phyloP scores from a whole-genome alignment of 2,888 invertebrate genomes.

The Apamea epomidion region DNA sequence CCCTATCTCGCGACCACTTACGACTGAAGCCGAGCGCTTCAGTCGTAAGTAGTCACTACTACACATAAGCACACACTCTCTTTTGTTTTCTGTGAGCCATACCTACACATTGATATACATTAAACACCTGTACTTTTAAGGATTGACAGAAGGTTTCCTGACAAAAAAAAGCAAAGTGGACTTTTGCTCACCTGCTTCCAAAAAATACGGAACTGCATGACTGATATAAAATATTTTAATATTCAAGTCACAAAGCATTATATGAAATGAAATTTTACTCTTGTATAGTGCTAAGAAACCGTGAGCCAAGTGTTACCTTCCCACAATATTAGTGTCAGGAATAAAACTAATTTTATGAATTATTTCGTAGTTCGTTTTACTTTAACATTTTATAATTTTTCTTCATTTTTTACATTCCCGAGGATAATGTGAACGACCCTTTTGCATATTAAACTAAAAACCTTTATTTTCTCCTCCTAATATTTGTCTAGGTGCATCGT shows the following conservation, averaged over 20 bases:
- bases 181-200: background rate
- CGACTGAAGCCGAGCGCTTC: too few relatives aligned
- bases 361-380: slow-evolving; percentile 20
- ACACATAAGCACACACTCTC: too few relatives aligned
- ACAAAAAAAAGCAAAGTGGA: background rate
- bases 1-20: too few relatives aligned
- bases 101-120: background rate
- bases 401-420: background rate
- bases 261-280: slow-evolving; percentile 23
- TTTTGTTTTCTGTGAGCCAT: too few relatives aligned
- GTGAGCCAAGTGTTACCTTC: background rate
- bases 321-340: slow-evolving; percentile 16
- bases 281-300: slow-evolving; percentile 12
- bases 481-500: slow-evolving; percentile 15
- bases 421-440: slow-evolving; percentile 2
- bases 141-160: background rate
- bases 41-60: too few relatives aligned
- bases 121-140: background rate
- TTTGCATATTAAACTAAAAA: slow-evolving; percentile 3
- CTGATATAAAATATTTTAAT: background rate
- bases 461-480: background rate
- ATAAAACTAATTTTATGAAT: slow-evolving; percentile 17
- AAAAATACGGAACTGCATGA: slow-evolving; percentile 1
- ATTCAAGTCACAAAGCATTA: slow-evolving; percentile 15
- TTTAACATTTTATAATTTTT: slow-evolving; percentile 4